Base-by-base conservation (phyloP, 1,140 invertebrate species). In the Drosophila yakuba region DNA sequence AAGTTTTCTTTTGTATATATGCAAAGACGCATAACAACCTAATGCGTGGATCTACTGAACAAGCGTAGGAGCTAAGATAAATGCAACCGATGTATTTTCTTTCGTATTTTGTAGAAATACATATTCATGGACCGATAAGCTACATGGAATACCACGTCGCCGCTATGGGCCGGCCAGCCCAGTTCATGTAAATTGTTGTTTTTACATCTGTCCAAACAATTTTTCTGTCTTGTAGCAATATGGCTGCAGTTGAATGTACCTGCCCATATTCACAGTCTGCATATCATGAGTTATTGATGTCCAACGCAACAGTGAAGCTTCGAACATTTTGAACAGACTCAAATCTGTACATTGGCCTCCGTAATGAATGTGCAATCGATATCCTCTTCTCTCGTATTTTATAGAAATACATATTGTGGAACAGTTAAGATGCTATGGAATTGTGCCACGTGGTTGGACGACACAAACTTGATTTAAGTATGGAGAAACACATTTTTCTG, bases 31-130 rank as follows among this genome's bases (percentile, higher is more conserved):
- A 25, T 32, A 32, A 32, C n/a, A 20, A 61, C 25, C 25, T 25
- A 25, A 25, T 15, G 48, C 14, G 20, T 45, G 39, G 63, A 67
- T n/a, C 17, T 28, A 20, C 36, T 12, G 20, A 25, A 14, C 28
- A 23, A 55, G 58, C 64, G 56, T 84, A 68, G 67, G 48, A 62
- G 12, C 52, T 57, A 52, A 57, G 59, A 44, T 20, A 57, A 15
- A 76, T 82, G 60, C 75, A 67, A 82, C 44, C 62, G 56, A 80
- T 64, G 56, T 23, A 54, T 64, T 75, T 77, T 81, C 58, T 90
- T 77, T 78, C 69, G 45, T 81, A 76, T 91, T 79, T 91, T 90
- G 61, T 90, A 91, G 90, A 80, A 80, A 76, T 84, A 74, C 82
- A 74, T 86, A 79, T 75, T 78, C 66, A 56, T 61, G 69, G 51